phyloP scores from a whole-genome alignment of 2,113 vertebrate species.

The Solea senegalensis region DNA sequence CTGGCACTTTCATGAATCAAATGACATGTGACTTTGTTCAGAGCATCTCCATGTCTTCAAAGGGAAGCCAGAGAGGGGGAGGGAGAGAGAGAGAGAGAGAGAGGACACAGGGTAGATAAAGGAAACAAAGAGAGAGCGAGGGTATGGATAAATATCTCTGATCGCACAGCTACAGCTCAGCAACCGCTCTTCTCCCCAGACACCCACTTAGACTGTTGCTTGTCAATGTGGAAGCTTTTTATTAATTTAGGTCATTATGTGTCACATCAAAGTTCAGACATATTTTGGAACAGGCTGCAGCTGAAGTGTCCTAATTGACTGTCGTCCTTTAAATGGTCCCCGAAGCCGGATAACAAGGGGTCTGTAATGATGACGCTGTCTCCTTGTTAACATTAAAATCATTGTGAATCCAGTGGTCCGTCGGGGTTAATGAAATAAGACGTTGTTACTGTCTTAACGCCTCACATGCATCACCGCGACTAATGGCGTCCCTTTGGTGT shows the following conservation, averaged over 20 bases:
- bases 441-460: neutral
- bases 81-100: neutral
- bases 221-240: slow-evolving; percentile 28
- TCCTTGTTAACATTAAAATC: slow-evolving; percentile 2
- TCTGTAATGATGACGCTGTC: neutral
- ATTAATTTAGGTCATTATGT: slow-evolving; percentile 26
- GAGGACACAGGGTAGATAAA: slow-evolving; percentile 6
- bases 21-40: slow-evolving; percentile 58
- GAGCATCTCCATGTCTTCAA: slow-evolving; percentile 56
- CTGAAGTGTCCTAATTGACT: neutral
- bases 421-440: neutral
- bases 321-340: slow-evolving; percentile 19
- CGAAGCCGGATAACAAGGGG: neutral
- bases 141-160: slow-evolving; percentile 34
- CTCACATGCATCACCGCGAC: neutral
- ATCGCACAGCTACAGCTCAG: slow-evolving; percentile 1
- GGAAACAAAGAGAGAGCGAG: slow-evolving; percentile 27
- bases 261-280: slow-evolving; percentile 13
- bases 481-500: neutral
- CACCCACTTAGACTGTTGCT: slow-evolving; percentile 32
- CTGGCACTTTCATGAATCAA: slow-evolving; percentile 51
- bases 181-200: slow-evolving; percentile 17
- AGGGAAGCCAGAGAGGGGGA: slow-evolving; percentile 8
- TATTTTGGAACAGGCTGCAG: slow-evolving; percentile 8
- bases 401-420: neutral